These are phyloP conservation scores for Agrilus planipennis DNA, from an alignment of 1,140 invertebrate species.

Conservation along the genomic window DNA sequence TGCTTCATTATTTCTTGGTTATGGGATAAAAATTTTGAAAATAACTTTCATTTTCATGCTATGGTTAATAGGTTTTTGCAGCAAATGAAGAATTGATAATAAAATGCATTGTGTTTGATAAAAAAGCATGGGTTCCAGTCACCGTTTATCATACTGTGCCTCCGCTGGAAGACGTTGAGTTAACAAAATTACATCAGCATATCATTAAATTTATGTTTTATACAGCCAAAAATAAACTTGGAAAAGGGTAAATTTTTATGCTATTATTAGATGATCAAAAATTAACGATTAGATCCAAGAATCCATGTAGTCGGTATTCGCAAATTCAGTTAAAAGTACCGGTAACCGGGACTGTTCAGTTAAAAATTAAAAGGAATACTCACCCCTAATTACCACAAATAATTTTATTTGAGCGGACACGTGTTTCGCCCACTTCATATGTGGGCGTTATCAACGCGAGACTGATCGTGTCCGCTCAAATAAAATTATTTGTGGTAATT, in stretches of 20 bases:
- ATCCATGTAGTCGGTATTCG: no score
- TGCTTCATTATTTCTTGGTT: neutral
- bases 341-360: no score
- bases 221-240: constrained; percentile 11
- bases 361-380: no score
- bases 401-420: no score
- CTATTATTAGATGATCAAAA: neutral
- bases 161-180: constrained; percentile 10
- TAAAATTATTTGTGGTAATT: no score
- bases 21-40: neutral
- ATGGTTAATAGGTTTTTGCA: constrained; percentile 12
- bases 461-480: no score
- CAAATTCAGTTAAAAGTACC: no score
- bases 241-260: constrained; percentile 9
- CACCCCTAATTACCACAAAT: no score
- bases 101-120: constrained; percentile 9
- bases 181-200: constrained; percentile 12
- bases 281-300: neutral
- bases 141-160: constrained; percentile 11
- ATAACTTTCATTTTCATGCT: constrained; percentile 2
- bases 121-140: constrained; percentile 13
- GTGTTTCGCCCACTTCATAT: no score
- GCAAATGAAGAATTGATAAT: constrained; percentile 11
- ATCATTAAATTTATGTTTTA: constrained; percentile 13
- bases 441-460: no score